phyloP scores from a whole-genome alignment of 2,888 invertebrate species.

The Shargacucullia verbasci region DNA sequence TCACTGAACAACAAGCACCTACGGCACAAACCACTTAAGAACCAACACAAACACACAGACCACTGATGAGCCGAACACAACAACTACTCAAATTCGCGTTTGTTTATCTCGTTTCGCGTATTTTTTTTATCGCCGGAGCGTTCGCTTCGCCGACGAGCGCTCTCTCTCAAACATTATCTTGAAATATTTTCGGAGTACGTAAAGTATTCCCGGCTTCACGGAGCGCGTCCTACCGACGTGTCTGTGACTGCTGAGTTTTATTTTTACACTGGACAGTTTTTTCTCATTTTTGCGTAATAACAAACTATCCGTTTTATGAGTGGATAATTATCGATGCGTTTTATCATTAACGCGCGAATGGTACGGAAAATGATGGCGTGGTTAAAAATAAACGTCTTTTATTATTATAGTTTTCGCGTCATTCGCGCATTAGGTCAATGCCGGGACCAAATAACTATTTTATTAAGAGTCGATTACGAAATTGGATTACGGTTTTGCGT shows the following conservation, averaged over 20 bases:
- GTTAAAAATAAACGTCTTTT: conserved; percentile 35
- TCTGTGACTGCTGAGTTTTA: conserved; percentile 67
- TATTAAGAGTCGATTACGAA: conserved; percentile 34
- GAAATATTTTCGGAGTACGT: conserved; percentile 65
- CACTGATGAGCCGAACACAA: conserved; percentile 14
- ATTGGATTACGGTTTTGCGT: conserved; percentile 10
- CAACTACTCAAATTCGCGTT: conserved; percentile 16
- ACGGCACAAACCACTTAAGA: conserved; percentile 13
- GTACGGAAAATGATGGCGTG: conserved; percentile 3
- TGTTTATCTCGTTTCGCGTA: conserved; percentile 47
- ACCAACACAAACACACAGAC: conserved; percentile 24
- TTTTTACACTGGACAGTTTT: conserved; percentile 65
- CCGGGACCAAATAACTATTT: conserved; percentile 28
- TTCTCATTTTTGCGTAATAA: conserved; percentile 64
- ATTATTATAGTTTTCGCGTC: conserved; percentile 31
- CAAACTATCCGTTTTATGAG: conserved; percentile 39
- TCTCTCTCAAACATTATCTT: conserved; percentile 56
- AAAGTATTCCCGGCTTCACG: conserved; percentile 61
- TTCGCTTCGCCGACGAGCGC: conserved; percentile 40
- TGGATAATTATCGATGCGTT: conserved; percentile 42
- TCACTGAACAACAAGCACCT: conserved; percentile 12
- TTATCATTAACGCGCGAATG: conserved; percentile 26
- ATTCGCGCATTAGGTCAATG: conserved; percentile 48
- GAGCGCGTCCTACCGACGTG: conserved; percentile 55
- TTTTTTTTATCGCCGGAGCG: conserved; percentile 38